These are phyloP conservation scores for Spheniscus mendiculus DNA, from an alignment of 2,113 vertebrate species.

Conservation along the genomic window DNA sequence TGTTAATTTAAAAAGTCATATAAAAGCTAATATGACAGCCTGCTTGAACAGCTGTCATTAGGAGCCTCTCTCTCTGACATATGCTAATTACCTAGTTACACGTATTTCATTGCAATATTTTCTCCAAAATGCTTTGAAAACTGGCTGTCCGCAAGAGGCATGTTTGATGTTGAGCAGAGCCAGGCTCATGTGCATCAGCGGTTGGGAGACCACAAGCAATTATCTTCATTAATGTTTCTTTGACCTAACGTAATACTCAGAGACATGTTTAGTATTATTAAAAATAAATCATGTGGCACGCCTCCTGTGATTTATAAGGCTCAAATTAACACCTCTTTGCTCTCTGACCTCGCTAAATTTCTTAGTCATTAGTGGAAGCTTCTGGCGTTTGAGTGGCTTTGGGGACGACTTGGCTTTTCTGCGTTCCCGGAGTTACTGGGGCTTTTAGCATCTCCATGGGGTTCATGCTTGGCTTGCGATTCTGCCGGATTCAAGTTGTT, in stretches of 20 bases:
- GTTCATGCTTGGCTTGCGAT: accelerated
- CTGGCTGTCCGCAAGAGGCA: accelerated
- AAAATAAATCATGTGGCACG: neutral
- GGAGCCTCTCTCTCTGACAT: neutral
- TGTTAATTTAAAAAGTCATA: neutral
- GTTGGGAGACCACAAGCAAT: neutral
- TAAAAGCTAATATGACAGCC: neutral
- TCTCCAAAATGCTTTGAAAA: neutral
- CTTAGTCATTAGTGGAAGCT: neutral
- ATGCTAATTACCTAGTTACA: neutral
- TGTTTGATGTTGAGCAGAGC: neutral
- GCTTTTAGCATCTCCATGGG: neutral
- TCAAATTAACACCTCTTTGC: neutral
- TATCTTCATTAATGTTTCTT: neutral
- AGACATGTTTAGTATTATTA: neutral
- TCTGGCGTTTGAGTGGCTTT: neutral
- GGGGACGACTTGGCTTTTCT: neutral
- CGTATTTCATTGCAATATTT: neutral
- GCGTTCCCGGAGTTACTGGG: neutral
- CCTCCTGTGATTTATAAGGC: neutral
- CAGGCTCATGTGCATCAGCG: neutral
- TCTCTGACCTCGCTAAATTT: neutral
- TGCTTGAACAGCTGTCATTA: neutral
- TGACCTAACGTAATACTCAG: neutral
- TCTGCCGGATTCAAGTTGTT: neutral